Conservation (phyloP, 2,888 invertebrate genomes). For the Doris montereyensis region DNA sequence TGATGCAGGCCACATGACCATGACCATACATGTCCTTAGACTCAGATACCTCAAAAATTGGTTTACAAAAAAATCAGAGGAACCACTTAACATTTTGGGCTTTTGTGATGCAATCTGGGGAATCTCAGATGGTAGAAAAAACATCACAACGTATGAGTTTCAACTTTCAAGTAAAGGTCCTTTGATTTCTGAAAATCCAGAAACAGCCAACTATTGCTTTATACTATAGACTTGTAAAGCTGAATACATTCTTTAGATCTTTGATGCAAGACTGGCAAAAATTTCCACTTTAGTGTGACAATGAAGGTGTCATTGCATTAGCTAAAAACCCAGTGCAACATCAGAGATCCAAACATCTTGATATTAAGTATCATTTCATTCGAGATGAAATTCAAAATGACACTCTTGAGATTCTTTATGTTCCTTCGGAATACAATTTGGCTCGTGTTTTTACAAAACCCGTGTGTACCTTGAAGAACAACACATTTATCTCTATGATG, state of each 20-base stretch:
- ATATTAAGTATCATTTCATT: slow-evolving; percentile 8
- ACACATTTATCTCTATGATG: background rate
- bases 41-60: background rate
- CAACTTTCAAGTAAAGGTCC: slow-evolving; percentile 22
- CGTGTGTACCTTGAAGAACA: background rate
- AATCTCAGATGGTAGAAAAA: slow-evolving; percentile 15
- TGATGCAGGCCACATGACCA: background rate
- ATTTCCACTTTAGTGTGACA: background rate
- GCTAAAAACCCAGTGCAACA: slow-evolving; percentile 26
- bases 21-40: background rate
- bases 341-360: slow-evolving; percentile 23
- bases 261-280: background rate
- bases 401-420: background rate
- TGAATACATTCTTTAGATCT: slow-evolving; percentile 36
- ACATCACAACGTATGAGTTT: slow-evolving; percentile 33
- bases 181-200: slow-evolving; percentile 41
- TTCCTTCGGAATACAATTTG: background rate
- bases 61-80: background rate
- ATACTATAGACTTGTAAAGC: slow-evolving; percentile 44
- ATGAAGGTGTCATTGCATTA: background rate
- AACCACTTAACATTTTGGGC: slow-evolving; percentile 14
- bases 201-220: slow-evolving; percentile 42
- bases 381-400: background rate
- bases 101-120: slow-evolving; percentile 36
- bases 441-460: slow-evolving; percentile 25